A percentile compares a stretch with the other conserved stretches of the same genome.
phyloP scores from a whole-genome alignment of 2,888 invertebrate genomes.

The Drosophila demipolita region DNA sequence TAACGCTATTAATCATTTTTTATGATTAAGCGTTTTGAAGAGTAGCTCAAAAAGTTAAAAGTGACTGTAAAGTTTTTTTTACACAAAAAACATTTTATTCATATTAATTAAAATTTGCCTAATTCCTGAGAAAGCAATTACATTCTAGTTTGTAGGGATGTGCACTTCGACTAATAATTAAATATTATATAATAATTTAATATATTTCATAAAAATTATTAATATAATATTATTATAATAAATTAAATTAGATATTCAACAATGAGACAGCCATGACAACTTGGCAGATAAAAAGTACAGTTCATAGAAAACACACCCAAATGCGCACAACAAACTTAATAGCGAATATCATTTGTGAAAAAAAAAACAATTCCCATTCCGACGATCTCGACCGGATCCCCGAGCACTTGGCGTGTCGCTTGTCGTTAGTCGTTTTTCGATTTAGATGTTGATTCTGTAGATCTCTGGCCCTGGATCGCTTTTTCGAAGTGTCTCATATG shows the following conservation, averaged over 20 bases:
- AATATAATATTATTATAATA: too few relatives aligned
- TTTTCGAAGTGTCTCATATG: constrained; percentile 47
- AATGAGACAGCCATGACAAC: neutral
- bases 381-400: constrained; percentile 53
- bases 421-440: constrained; percentile 11
- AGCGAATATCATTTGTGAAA: neutral
- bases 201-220: too few relatives aligned
- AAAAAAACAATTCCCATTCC: constrained; percentile 27
- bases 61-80: too few relatives aligned
- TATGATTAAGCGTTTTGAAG: neutral
- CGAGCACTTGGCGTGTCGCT: constrained; percentile 54
- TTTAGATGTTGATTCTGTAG: constrained; percentile 32
- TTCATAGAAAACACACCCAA: neutral
- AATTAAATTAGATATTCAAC: neutral
- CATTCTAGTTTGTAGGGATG: neutral
- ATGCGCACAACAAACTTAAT: neutral
- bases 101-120: too few relatives aligned
- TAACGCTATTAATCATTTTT: neutral
- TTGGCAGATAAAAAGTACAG: neutral
- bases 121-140: too few relatives aligned
- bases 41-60: neutral
- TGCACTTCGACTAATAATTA: neutral
- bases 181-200: neutral
- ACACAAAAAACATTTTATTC: too few relatives aligned
- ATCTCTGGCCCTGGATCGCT: constrained; percentile 37